Base-by-base conservation (phyloP, 2,797 vertebrate genomes). In the Poliocrania exsul region DNA sequence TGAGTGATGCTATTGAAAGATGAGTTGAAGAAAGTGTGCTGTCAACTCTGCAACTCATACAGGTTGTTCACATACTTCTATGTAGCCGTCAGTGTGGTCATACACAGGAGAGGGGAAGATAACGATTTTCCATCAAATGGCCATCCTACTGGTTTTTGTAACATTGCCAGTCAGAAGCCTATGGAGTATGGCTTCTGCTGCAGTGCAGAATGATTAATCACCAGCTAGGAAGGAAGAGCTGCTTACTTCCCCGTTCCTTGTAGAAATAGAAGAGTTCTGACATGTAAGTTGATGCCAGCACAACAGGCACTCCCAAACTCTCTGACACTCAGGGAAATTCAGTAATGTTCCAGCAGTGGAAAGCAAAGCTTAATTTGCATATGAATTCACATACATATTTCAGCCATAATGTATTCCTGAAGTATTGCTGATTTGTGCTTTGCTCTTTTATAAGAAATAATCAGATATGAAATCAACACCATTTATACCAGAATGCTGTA, bases 141-240 rank as follows among this genome's bases (percentile, higher is more conserved):
- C 69, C 64, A 86, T 83, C 74, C 88, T 69, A 9, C 90, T 94
- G 40, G 50, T 95, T 97, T 91, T 92, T 28, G 66, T 95, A 67
- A 56, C 29, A 5, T 53, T 91, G 69, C 60, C 70, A 79, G 85
- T 92, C 83, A 83, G 88, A 96, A 91, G 66, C 82, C 91, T 89
- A 51, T 96, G 61, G 33, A 79, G 82, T 61, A 20, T 9, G 38
- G 85, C 92, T 95, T 95, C 84, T 93, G 91, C 79, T 42, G 78
- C 90, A 84, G 73, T 93, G 65, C 81, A 84, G 90, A 88, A 84
- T 97, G 95, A 97, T 97, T 96, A 96, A 96, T 97, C 87, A 79
- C 50, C 18, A 33, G 3, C 88, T 79, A 57, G 92, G 83, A 92
- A 94, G 78, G 74, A 92, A 72, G 67, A 83, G 84, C 53, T 25